Evolutionary conservation across 2,888 invertebrate genomes (phyloP).

Genomic region (Caenorhabditis sp.): DNA sequence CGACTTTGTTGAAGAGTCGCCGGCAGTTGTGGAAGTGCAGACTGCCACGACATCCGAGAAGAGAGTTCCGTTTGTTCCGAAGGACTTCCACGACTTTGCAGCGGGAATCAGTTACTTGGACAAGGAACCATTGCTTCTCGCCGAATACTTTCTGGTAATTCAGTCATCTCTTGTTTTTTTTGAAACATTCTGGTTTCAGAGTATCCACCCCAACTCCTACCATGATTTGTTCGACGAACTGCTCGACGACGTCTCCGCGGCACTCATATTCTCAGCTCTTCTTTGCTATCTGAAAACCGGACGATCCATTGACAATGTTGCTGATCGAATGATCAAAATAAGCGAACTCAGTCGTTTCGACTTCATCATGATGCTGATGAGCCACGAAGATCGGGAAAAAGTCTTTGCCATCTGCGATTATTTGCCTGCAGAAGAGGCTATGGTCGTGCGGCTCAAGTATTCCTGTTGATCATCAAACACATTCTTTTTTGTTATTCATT

Average conservation of each 20-base stretch:
- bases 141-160: conserved; percentile 53
- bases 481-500: neutral
- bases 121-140: conserved; percentile 13
- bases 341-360: conserved; percentile 65
- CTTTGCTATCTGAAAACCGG: conserved; percentile 19
- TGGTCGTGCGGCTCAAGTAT: conserved; percentile 14
- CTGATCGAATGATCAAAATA: conserved; percentile 44
- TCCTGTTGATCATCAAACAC: conserved; percentile 17
- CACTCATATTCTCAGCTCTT: conserved; percentile 45
- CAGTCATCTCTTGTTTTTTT: neutral
- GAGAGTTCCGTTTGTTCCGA: conserved; percentile 46
- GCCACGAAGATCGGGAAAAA: conserved; percentile 33
- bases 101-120: conserved; percentile 26
- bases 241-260: conserved; percentile 47
- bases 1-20: neutral
- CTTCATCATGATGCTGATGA: conserved; percentile 62
- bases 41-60: neutral
- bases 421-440: conserved; percentile 17
- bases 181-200: conserved; percentile 33
- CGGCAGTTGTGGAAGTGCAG: too few relatives aligned
- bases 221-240: conserved; percentile 64
- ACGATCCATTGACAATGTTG: conserved; percentile 20
- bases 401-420: conserved; percentile 21
- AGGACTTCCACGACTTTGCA: conserved; percentile 46
- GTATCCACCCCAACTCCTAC: conserved; percentile 30